Evolutionary conservation across 2,113 vertebrate species (phyloP).

Genomic region (Solea senegalensis): DNA sequence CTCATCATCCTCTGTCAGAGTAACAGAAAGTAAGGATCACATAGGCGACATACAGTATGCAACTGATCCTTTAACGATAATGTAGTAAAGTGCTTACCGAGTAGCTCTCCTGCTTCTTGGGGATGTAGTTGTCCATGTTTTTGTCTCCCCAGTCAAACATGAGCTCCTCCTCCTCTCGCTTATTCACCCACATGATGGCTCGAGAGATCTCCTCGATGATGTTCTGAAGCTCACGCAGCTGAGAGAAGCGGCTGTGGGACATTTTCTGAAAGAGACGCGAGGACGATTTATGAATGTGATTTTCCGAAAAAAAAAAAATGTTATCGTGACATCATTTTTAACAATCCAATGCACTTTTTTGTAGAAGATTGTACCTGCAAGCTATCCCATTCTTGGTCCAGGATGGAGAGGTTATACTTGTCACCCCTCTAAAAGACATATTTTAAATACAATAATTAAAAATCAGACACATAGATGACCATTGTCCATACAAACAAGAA

Average conservation of each 20-base stretch:
- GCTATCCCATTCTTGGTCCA: conserved; percentile 93
- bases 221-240: conserved; percentile 89
- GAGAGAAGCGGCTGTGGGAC: conserved; percentile 85
- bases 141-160: conserved; percentile 96
- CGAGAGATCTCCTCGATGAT: conserved; percentile 91
- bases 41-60: background rate
- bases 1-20: conserved; percentile 89
- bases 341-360: background rate
- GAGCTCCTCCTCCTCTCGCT: conserved; percentile 94
- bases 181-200: conserved; percentile 99
- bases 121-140: conserved; percentile 88
- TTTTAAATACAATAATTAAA: too few relatives aligned
- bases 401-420: conserved; percentile 81
- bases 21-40: conserved; percentile 12
- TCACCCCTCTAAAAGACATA: conserved; percentile 74
- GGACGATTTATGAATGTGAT: background rate
- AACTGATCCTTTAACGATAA: too few relatives aligned
- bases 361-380: conserved; percentile 84
- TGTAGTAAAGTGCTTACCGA: conserved; percentile 82
- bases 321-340: background rate
- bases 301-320: background rate
- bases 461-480: too few relatives aligned
- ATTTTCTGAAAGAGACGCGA: conserved; percentile 83
- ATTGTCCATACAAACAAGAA: background rate
- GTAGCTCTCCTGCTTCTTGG: conserved; percentile 93